Evolutionary conservation across 2,888 invertebrate genomes (phyloP), one percentile per base, ranked within the genome.

Genomic region (Polydrusus pterygomalis): DNA sequence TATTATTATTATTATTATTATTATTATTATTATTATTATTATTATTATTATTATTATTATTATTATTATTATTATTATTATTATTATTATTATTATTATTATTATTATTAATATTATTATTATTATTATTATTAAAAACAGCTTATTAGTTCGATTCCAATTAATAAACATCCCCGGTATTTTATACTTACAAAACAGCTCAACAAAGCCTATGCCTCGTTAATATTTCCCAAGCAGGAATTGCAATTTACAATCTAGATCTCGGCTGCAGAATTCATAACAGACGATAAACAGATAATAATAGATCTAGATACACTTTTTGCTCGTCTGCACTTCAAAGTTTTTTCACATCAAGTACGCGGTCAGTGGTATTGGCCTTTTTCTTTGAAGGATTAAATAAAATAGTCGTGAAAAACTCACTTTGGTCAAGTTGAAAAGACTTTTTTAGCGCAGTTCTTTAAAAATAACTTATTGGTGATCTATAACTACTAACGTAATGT

Each of bases 161-260:
- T n/a, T n/a, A n/a, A n/a, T 34, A 9, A 43, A 43, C 43, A 13
- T 43, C 56, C 38, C 18, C n/a, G 58, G 58, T 60, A 60, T 38
- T 17, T 60, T 1, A 17, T 10, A 18, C 6, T 60, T 60, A 15
- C 58, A 60, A 38, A 60, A 38, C 15, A 25, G 8, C 17, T 34
- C 17, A 25, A 13, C 34, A 34, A 58, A 58, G n/a, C 15, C 7
- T 38, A 30, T 18, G 17, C 38, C 34, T 9, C 15, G 7, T 17
- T n/a, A 9, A 34, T 2, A 60, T 60, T 60, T 60, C 58, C 17
- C 38, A 60, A 60, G 38, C 38, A 60, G 58, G 5, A 34, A 38
- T 60, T 38, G 40, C 18, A 38, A 60, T 38, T 34, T 18, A 17
- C n/a, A 60, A 60, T 40, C 58, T 17, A 60, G 17, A 60, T 38